Base-by-base conservation (phyloP, 2,888 invertebrate species). In the Nomada goodeniana region DNA sequence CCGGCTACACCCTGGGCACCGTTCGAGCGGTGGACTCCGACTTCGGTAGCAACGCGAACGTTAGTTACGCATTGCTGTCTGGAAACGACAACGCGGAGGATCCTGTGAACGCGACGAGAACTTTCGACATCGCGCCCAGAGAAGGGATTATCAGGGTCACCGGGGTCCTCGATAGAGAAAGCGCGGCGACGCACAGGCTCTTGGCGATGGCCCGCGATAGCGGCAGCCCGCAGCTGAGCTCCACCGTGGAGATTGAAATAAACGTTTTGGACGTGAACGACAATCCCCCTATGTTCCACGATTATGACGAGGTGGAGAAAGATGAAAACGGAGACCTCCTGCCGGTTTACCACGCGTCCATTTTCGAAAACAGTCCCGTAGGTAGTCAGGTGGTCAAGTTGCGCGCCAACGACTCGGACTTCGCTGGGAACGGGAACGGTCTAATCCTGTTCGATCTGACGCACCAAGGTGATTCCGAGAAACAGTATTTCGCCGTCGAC, bases 371-470 rank as follows among this genome's bases (percentile, higher is more conserved):
- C 91, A 95, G 96, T 18, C 96, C 96, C 4, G 95, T 97, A 0
- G 98, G 98, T 13, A 96, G 96, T 55, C 94, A 96, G 61, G 96
- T 98, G 0, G 96, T 96, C 0, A 96, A 96, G 93, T 96, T 98
- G 2, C 96, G 95, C 82, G 98, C 98, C 0, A 97, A 98, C 85
- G 98, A 98, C 93, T 96, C 97, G 18, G 98, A 98, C 92, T 97
- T 97, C 87, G 94, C 96, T 60, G 97, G 97, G 1, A 98, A 98
- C 90, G 98, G 98, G n/a, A 98, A 98, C 90, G 98, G 98, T 0
- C 94, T 98, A 60, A 96, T 98, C 2, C 94, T 98, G 0, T 98
- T 97, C 86, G 97, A 97, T 87, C 94, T 98, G 61, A 95, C 96
- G 0, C 96, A 96, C 80, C 95, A 95, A 83, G 96, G 95, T 83